phyloP scores from a whole-genome alignment of 2,797 vertebrate genomes.

The Sardinella longiceps region DNA sequence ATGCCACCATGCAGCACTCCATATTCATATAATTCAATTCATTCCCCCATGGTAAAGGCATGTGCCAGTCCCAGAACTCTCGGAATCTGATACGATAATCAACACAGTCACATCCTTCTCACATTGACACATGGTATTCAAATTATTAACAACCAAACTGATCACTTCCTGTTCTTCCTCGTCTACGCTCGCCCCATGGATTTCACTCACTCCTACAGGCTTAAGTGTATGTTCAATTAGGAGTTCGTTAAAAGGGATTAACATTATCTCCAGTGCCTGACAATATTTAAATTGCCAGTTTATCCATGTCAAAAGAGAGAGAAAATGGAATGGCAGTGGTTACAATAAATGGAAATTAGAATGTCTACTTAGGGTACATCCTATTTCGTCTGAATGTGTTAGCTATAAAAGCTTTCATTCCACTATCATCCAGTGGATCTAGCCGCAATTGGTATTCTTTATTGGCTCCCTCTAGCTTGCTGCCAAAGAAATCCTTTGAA shows the following conservation, averaged over 20 bases:
- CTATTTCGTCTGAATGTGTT: slow-evolving; percentile 83
- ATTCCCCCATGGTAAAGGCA: slow-evolving; percentile 32
- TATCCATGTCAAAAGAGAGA: slow-evolving; percentile 74
- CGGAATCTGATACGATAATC: slow-evolving; percentile 43
- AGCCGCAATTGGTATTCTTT: slow-evolving; percentile 94
- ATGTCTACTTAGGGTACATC: slow-evolving; percentile 83
- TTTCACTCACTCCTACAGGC: slow-evolving; percentile 67
- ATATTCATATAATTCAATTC: slow-evolving; percentile 23
- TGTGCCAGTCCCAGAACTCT: slow-evolving; percentile 44
- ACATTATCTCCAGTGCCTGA: slow-evolving; percentile 83
- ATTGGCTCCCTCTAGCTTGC: slow-evolving; percentile 86
- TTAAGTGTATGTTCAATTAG: slow-evolving; percentile 84
- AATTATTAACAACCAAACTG: slow-evolving; percentile 48
- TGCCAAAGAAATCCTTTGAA: slow-evolving; percentile 94
- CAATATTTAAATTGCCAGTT: slow-evolving; percentile 86
- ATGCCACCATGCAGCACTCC: slow-evolving; percentile 41
- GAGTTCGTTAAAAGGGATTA: slow-evolving; percentile 85
- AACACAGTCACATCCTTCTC: slow-evolving; percentile 42
- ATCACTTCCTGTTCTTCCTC: slow-evolving; percentile 28
- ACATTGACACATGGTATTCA: background rate
- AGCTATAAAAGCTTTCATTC: slow-evolving; percentile 94
- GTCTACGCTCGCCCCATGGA: slow-evolving; percentile 44
- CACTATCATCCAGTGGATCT: slow-evolving; percentile 88
- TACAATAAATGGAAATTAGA: slow-evolving; percentile 87
- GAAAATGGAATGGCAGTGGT: slow-evolving; percentile 77